Evolutionary conservation across 2,113 vertebrate genomes (phyloP).

Genomic region (Rynchops niger): DNA sequence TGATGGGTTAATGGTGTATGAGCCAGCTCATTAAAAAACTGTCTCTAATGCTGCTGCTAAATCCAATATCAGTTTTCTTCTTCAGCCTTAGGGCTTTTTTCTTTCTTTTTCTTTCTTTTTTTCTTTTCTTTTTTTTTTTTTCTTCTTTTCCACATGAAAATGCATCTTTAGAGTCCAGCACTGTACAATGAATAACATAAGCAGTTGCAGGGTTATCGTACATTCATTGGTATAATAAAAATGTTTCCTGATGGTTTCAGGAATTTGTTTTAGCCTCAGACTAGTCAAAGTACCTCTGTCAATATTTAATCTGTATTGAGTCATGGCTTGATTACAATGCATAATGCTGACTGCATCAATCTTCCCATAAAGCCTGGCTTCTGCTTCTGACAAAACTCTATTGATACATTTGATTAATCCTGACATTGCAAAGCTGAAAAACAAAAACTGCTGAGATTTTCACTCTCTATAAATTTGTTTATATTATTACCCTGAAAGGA

Average conservation of each 20-base stretch:
- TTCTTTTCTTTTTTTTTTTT: neutral
- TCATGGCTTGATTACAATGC: constrained; percentile 11
- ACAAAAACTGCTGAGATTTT: constrained; percentile 43
- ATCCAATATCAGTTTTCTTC: neutral
- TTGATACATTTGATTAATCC: constrained; percentile 29
- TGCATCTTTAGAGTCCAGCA: neutral
- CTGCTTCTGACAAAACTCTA: constrained; percentile 22
- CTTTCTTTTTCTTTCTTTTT: neutral
- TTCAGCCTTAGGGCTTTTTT: neutral
- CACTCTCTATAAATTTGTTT: neutral
- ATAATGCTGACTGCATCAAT: constrained; percentile 24
- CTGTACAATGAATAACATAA: neutral
- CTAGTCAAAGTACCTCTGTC: constrained; percentile 14
- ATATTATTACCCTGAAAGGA: neutral
- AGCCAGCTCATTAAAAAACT: neutral
- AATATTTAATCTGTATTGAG: constrained; percentile 66
- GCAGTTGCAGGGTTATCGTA: neutral
- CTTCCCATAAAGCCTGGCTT: constrained; percentile 24
- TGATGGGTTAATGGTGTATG: neutral
- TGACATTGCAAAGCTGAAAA: constrained; percentile 16
- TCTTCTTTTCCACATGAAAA: neutral
- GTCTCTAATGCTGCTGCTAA: neutral
- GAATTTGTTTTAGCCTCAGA: neutral
- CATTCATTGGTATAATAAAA: neutral
- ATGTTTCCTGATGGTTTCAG: constrained; percentile 2